phyloP scores from a whole-genome alignment of 2,797 vertebrate species.

The Enteromius argenteus region DNA sequence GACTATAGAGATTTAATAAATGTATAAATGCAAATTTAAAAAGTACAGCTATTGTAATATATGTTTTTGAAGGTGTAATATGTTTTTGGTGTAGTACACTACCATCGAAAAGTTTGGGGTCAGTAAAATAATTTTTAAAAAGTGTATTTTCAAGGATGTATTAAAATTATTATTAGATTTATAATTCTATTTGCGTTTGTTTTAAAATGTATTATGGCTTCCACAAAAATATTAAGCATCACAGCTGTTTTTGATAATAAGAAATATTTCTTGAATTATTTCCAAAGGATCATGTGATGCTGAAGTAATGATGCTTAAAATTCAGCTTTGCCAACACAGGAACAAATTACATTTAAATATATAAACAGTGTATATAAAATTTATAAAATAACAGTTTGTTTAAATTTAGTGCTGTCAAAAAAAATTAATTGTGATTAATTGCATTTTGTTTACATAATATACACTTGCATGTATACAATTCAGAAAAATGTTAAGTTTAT shows the following conservation, averaged over 20 bases:
- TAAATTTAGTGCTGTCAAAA: too few relatives aligned
- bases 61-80: not conserved
- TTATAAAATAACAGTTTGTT: too few relatives aligned
- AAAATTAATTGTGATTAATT: too few relatives aligned
- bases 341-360: not conserved
- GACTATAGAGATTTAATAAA: not conserved
- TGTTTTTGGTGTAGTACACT: not conserved
- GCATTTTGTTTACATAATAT: too few relatives aligned
- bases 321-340: not conserved
- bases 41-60: not conserved
- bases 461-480: not conserved
- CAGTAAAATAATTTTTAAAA: not conserved
- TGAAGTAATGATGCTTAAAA: not conserved
- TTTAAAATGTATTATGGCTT: not conserved
- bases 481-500: too few relatives aligned
- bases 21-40: not conserved
- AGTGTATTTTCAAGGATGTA: not conserved
- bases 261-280: not conserved
- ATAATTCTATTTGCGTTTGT: not conserved
- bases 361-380: too few relatives aligned
- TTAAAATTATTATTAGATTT: not conserved
- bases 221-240: not conserved
- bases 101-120: not conserved
- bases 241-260: not conserved
- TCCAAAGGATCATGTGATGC: not conserved